Conservation (phyloP, 2,797 vertebrate species). For the Tinamus major region DNA sequence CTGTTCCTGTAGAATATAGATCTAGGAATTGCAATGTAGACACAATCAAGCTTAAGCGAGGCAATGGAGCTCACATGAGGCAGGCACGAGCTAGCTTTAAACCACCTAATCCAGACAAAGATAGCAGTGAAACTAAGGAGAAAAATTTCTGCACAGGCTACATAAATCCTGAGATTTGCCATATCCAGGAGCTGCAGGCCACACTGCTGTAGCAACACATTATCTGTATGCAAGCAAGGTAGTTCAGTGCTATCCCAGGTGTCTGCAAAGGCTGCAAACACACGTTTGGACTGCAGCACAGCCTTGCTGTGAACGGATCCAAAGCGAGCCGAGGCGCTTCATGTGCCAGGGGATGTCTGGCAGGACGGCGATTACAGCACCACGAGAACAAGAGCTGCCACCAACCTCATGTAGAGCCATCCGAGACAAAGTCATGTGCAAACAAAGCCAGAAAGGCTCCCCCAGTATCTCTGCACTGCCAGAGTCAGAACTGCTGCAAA, state of each 20-base stretch:
- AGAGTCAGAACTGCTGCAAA: background rate
- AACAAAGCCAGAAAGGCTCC: background rate
- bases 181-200: background rate
- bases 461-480: background rate
- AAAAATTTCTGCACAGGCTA: background rate
- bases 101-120: background rate
- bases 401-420: background rate
- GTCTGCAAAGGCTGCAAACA: background rate
- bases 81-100: background rate
- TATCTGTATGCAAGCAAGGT: background rate
- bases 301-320: fast-evolving
- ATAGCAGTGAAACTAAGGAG: background rate
- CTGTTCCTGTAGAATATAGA: background rate
- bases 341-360: background rate
- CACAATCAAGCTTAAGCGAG: background rate
- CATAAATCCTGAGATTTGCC: slow-evolving; percentile 2
- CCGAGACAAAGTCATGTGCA: background rate
- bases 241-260: background rate
- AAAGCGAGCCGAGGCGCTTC: fast-evolving
- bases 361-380: background rate
- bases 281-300: background rate
- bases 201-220: background rate
- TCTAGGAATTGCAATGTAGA: background rate
- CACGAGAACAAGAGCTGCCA: background rate
- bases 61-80: background rate